phyloP scores from a whole-genome alignment of 1,140 invertebrate species.

The Leguminivora glycinivorella region DNA sequence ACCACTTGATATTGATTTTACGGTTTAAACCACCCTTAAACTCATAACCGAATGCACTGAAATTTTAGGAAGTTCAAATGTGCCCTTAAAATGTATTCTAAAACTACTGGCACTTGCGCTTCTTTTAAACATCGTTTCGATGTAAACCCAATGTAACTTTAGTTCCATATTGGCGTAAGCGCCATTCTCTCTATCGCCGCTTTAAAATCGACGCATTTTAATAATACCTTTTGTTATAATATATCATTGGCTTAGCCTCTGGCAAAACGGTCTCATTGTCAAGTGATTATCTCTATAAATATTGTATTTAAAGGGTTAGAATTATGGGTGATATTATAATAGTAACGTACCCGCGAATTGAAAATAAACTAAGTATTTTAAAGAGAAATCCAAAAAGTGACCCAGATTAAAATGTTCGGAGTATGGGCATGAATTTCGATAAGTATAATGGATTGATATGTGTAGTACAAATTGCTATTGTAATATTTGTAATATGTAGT shows the following conservation, averaged over 20 bases:
- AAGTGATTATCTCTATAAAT: slow-evolving; percentile 15
- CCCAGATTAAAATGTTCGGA: too few species aligned
- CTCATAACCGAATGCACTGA: neutral
- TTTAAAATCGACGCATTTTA: neutral
- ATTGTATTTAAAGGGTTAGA: slow-evolving; percentile 11
- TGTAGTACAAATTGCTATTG: too few species aligned
- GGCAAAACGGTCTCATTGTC: slow-evolving; percentile 12
- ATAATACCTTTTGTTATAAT: neutral
- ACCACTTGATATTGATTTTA: neutral
- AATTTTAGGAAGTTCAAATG: neutral
- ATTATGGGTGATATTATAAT: slow-evolving; percentile 12
- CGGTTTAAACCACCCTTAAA: neutral
- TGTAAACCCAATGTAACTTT: neutral
- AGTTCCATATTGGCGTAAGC: neutral
- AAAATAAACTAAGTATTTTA: neutral
- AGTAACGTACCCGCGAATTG: neutral
- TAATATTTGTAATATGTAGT: too few species aligned
- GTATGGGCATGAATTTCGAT: too few species aligned
- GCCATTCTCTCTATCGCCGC: neutral
- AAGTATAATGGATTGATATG: too few species aligned
- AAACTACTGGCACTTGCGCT: neutral
- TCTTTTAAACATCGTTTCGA: neutral
- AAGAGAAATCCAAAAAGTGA: too few species aligned
- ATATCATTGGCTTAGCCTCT: slow-evolving; percentile 12
- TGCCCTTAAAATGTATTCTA: neutral